Base-by-base conservation (phyloP, 1,140 invertebrate species). In the Musca domestica region DNA sequence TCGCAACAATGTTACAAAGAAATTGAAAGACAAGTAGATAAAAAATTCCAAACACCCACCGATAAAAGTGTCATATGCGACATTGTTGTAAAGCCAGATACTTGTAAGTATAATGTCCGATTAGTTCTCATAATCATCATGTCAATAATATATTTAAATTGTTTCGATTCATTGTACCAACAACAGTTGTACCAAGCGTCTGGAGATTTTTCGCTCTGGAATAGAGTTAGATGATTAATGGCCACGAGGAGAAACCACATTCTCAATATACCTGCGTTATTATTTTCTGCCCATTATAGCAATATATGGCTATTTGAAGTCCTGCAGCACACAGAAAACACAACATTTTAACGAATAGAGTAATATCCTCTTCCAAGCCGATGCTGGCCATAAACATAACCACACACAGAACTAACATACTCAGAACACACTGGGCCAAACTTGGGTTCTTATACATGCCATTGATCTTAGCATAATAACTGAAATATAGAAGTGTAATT, bases 21-120 rank as follows among this genome's bases (percentile, higher is more conserved):
- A 23, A 23, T 54, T 54, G 3, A 2, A 7, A 1, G 15, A 27
- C 9, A 51, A 51, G 9, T 51, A 0, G 1, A 9, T 20, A 10
- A 19, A 5, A 51, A 17, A 22, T 51, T 51, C 20, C 1, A 5
- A 51, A 51, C 15, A 19, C 20, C 14, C 20, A 61, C 56, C 56
- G 56, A 61, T 34, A 61, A n/a, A n/a, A 61, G 20, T 1, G 56
- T 61, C 56, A 61, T 61, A 34, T 61, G 56, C 19, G 56, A 61
- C 56, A 61, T 61, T n/a, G 56, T 61, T n/a, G 56, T 41, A 34
- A 61, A 61, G 19, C 56, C 56, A n/a, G 56, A 61, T 2, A 61
- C 56, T 61, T 61, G 56, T 20, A 61, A 20, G 20, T 34, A 61
- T 34, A 61, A 34, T 1, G 56, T 61, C 17, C 56, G 56, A 61